A percentile compares a stretch with the other conserved stretches of the same genome.
phyloP scores from a whole-genome alignment of 2,797 vertebrate species.

The Catostomus latipinnis region DNA sequence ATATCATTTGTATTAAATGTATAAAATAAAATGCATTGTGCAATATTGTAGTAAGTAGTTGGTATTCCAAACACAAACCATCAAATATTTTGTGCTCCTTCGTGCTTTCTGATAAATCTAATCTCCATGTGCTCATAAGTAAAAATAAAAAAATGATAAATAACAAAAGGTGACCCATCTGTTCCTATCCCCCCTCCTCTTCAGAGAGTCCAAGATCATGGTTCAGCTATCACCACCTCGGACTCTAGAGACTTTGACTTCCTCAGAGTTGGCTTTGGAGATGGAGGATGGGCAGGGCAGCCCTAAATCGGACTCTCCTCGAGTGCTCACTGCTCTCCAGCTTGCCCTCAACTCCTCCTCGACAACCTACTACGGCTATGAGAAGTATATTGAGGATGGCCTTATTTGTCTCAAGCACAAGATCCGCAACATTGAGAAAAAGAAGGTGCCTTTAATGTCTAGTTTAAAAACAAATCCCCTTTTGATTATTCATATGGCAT shows the following conservation, averaged over 20 bases:
- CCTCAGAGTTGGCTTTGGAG: slow-evolving; percentile 64
- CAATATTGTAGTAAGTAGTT: too few species aligned
- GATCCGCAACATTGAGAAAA: slow-evolving; percentile 97
- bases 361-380: slow-evolving; percentile 85
- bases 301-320: slow-evolving; percentile 59
- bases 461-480: too few species aligned
- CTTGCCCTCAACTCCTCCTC: slow-evolving; percentile 69
- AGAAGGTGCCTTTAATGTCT: slow-evolving; percentile 82
- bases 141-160: too few species aligned
- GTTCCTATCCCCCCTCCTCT: slow-evolving; percentile 21
- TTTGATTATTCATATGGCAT: too few species aligned
- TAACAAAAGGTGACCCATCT: neutral
- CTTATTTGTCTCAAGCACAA: slow-evolving; percentile 97
- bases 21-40: too few species aligned
- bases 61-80: neutral
- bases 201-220: slow-evolving; percentile 78
- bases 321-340: slow-evolving; percentile 66
- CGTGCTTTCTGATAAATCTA: neutral
- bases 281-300: slow-evolving; percentile 67
- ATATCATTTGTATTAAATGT: too few species aligned
- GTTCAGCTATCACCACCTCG: slow-evolving; percentile 85
- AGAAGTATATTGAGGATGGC: slow-evolving; percentile 92
- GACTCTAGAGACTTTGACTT: slow-evolving; percentile 69
- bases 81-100: neutral
- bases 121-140: neutral